Base-by-base conservation (phyloP, 64 coral and sea anemone species). In the Stichodactyla mertensii region DNA sequence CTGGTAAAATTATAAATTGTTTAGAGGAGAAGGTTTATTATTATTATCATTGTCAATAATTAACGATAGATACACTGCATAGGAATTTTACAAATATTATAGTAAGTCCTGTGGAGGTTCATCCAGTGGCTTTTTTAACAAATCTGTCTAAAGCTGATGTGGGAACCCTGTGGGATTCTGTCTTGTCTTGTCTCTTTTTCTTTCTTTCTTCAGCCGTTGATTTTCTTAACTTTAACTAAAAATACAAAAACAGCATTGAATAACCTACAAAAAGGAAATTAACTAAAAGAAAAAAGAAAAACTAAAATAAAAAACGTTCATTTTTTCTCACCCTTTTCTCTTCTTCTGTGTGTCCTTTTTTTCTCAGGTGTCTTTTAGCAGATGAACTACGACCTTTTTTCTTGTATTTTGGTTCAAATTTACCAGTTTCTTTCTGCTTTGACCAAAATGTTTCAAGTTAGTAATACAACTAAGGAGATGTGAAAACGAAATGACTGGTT, bases 371-470 rank as follows among this genome's bases (percentile, higher is more conserved):
- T 56, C 64, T 83, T 26, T 94, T 94, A 1, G 28, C 82, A 64
- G 92, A 94, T 56, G 92, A 94, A 77, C 92, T 90, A 8, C 85
- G 79, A 12, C 92, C 92, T 83, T 94, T 94, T 28, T 58, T 89
- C 66, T 88, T 94, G 31, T 87, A 64, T 85, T 77, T 94, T 60
- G 92, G 92, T 74, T 89, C 84, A 79, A 94, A 94, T 55, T 87
- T 71, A 18, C 82, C 67, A 26, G 67, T 81, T 24, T 84, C 80
- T 64, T 71, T 51, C 15, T 51, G 64, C 61, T 71, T 62, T 24
- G 22, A 85, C 7, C 10, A 57, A 15, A 84, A 56, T 60, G 13
- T 13, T 45, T 20, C 19, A 66, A 81, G 55, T 57, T 82, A 27
- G 16, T 57, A 11, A 51, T 2, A 82, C 23, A 28, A 82, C 62